Evolutionary conservation across 2,888 invertebrate genomes (phyloP).

Genomic region (Formica aserva): DNA sequence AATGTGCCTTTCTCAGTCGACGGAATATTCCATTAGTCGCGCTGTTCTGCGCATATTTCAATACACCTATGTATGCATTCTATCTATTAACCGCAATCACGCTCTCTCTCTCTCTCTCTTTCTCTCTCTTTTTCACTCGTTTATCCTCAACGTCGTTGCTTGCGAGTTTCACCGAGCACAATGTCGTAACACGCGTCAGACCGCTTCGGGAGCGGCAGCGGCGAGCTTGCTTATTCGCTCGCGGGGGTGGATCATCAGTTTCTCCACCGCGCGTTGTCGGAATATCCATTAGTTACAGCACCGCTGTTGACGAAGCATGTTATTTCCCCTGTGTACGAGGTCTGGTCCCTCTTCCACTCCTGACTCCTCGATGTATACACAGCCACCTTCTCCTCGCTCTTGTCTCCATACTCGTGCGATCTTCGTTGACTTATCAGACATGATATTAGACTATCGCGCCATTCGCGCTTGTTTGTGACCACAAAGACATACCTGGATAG

Average conservation of each 20-base stretch:
- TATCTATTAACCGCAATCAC: conserved; percentile 1
- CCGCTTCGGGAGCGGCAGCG: conserved; percentile 58
- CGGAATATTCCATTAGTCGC: conserved; percentile 41
- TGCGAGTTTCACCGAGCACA: conserved; percentile 69
- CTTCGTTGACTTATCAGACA: conserved; percentile 50
- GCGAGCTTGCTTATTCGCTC: conserved; percentile 65
- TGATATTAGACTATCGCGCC: background rate
- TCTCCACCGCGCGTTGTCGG: conserved; percentile 82
- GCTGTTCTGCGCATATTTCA: conserved; percentile 56
- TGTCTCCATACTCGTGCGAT: conserved; percentile 49
- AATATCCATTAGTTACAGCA: conserved; percentile 86
- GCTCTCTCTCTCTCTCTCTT: background rate
- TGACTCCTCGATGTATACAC: conserved; percentile 37
- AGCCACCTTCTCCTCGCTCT: conserved; percentile 49
- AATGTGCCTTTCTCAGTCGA: conserved; percentile 36
- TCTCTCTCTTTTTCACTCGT: background rate
- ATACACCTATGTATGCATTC: conserved; percentile 56
- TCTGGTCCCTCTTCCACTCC: conserved; percentile 73
- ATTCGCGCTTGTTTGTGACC: conserved; percentile 25
- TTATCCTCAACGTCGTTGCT: conserved; percentile 33
- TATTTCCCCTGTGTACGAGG: conserved; percentile 85
- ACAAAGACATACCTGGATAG: background rate
- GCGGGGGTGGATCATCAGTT: conserved; percentile 78
- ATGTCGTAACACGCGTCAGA: conserved; percentile 68
- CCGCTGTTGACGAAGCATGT: conserved; percentile 85